These are phyloP conservation scores for Selenia dentaria DNA, from an alignment of 2,888 invertebrate genomes.

Conservation along the genomic window DNA sequence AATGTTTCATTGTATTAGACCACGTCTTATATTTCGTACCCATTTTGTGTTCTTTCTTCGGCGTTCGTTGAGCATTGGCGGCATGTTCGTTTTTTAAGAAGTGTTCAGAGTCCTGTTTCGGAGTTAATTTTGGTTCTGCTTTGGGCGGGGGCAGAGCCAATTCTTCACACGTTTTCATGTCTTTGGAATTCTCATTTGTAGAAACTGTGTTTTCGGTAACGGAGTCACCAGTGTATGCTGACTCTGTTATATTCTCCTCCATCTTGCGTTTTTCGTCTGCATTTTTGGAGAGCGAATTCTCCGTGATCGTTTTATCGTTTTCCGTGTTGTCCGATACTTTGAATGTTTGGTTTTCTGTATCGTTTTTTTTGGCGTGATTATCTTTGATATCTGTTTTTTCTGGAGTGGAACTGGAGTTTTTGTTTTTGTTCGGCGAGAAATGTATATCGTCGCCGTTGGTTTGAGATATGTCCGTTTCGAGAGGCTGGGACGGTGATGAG, in stretches of 20 bases:
- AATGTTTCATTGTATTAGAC: conserved; percentile 44
- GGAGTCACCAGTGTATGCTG: conserved; percentile 3
- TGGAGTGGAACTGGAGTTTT: conserved; percentile 40
- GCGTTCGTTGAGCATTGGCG: conserved; percentile 36
- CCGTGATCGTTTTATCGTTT: conserved; percentile 1
- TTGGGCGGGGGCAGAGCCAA: conserved; percentile 5
- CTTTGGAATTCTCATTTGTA: neutral
- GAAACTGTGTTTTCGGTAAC: conserved; percentile 15
- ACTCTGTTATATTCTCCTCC: conserved; percentile 10
- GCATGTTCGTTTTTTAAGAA: conserved; percentile 46
- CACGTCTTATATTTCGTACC: conserved; percentile 59
- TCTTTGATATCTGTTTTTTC: conserved; percentile 29
- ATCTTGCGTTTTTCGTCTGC: conserved; percentile 10
- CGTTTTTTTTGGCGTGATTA: neutral
- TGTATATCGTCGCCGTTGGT: conserved; percentile 26
- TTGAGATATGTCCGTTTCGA: conserved; percentile 24
- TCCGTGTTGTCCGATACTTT: conserved; percentile 1
- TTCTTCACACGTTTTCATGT: conserved; percentile 16
- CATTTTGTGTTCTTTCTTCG: conserved; percentile 55
- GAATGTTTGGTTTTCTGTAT: conserved; percentile 2
- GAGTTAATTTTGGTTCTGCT: conserved; percentile 21
- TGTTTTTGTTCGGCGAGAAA: conserved; percentile 30
- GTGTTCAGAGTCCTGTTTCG: conserved; percentile 40
- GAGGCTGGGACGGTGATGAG: conserved; percentile 21
- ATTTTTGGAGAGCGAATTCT: neutral